These are phyloP conservation scores for Anguilla megastoma DNA, from an alignment of 2,797 vertebrate species.

Conservation along the genomic window DNA sequence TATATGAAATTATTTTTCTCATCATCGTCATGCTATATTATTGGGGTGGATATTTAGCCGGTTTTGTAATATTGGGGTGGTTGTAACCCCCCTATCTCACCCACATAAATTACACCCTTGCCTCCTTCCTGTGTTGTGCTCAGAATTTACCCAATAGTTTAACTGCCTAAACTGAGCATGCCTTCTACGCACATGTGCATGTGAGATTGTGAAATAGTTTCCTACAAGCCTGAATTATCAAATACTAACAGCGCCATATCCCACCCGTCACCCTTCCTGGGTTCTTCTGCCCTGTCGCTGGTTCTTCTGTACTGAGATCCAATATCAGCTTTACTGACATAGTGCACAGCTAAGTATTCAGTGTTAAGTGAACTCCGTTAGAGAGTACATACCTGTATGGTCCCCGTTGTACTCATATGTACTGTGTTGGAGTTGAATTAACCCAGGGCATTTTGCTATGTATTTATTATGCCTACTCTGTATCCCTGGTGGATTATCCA, in stretches of 20 bases:
- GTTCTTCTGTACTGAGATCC: not conserved
- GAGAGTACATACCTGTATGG: no score
- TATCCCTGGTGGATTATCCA: not conserved
- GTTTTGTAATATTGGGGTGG: no score
- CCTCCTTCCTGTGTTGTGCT: not conserved
- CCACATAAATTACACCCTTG: no score
- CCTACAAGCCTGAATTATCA: not conserved
- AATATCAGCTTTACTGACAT: not conserved
- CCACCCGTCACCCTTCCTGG: no score
- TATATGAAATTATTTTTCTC: no score
- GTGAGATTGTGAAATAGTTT: not conserved
- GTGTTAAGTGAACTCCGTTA: no score
- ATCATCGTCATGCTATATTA: no score
- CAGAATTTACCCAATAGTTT: not conserved
- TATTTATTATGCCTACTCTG: not conserved
- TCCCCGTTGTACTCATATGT: no score
- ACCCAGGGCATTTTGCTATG: not conserved
- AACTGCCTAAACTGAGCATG: not conserved
- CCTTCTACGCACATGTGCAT: no score
- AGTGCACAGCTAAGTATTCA: not conserved
- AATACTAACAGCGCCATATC: not conserved
- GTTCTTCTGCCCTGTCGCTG: no score
- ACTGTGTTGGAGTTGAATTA: not conserved
- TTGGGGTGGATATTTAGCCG: no score
- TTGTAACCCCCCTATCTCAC: no score